Evolutionary conservation across 2,888 invertebrate genomes (phyloP), one percentile per base, ranked within the genome.

Genomic region (Lasioglossum oenotherae): DNA sequence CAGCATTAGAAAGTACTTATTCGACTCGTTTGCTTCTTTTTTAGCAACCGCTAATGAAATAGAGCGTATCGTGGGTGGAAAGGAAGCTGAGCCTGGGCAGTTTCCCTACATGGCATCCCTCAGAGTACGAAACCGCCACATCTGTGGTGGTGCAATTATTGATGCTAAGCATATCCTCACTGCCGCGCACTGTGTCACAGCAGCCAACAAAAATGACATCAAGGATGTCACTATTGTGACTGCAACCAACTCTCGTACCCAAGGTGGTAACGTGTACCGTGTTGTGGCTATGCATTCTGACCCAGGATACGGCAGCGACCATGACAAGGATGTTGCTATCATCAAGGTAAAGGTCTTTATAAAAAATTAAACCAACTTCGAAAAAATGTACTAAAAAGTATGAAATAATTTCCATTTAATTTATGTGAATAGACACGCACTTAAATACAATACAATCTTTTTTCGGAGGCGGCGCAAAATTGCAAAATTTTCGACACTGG

Each of bases 101-200:
- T 89, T 88, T 38, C 91, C 91, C 0, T 89, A 86, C 73, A 78
- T 78, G 12, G 89, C 86, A 1, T 90, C 90, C 6, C 64, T 91
- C 8, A 77, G 87, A 35, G 5, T 67, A 1, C 6, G 64, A 14
- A 69, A 72, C 31, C 2, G 27, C 0, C 88, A 89, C 64, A 75
- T 79, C 27, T 90, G 90, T 41, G 91, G 91, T 19, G 91, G 89
- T 60, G 72, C 87, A 1, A 84, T 91, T 38, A 74, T 91, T 41
- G 49, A 57, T 41, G 12, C 41, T 6, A 38, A 16, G 27, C 80
- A 87, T 41, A 87, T 91, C 10, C 67, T 90, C 0, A 90, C 91
- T 8, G 91, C 91, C 23, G 91, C 88, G 5, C 91, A 91, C 57
- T 91, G 91, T 38, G 10, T 88, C 16, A 27, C 46, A 6, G 23